A percentile compares a stretch with the other conserved stretches of the same genome.
These are phyloP conservation scores for Struthio camelus DNA, from an alignment of 2,113 vertebrate genomes.

Conservation along the genomic window DNA sequence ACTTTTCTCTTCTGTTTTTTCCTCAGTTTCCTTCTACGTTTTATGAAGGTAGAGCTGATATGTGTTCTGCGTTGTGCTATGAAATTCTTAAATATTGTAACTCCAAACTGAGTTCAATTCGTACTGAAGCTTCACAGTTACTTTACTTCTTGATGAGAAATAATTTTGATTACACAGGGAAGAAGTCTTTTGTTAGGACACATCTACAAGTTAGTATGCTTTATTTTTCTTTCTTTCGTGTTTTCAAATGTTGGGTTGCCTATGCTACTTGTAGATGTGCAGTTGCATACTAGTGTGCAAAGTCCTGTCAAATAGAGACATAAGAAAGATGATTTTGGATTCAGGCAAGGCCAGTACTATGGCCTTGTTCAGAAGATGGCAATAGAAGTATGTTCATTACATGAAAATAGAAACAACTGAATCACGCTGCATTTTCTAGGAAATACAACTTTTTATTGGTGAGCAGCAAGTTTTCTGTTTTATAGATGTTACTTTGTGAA, in stretches of 20 bases:
- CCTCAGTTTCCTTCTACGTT: conserved; percentile 93
- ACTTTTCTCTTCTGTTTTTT: background rate
- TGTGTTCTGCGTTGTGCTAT: conserved; percentile 96
- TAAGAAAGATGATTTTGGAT: background rate
- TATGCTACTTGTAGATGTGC: background rate
- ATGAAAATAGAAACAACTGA: background rate
- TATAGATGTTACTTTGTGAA: background rate
- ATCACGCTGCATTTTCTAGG: background rate
- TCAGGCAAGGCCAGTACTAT: background rate
- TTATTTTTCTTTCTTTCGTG: background rate
- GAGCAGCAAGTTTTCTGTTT: background rate
- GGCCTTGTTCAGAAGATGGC: background rate
- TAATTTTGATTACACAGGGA: conserved; percentile 98
- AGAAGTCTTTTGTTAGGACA: conserved; percentile 95
- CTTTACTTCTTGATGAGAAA: conserved; percentile 99
- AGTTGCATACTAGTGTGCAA: background rate
- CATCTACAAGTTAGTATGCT: conserved; percentile 87
- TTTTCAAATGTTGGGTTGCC: background rate
- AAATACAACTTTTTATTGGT: background rate
- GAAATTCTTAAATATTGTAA: conserved; percentile 98
- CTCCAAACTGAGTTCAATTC: conserved; percentile 95
- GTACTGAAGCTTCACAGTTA: conserved; percentile 92
- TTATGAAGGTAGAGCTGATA: conserved; percentile 96
- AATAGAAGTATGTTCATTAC: background rate
- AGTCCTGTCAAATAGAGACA: background rate